Evolutionary conservation across 2,888 invertebrate genomes (phyloP), one percentile per base, ranked within the genome.

Genomic region (Micropterix aruncella): DNA sequence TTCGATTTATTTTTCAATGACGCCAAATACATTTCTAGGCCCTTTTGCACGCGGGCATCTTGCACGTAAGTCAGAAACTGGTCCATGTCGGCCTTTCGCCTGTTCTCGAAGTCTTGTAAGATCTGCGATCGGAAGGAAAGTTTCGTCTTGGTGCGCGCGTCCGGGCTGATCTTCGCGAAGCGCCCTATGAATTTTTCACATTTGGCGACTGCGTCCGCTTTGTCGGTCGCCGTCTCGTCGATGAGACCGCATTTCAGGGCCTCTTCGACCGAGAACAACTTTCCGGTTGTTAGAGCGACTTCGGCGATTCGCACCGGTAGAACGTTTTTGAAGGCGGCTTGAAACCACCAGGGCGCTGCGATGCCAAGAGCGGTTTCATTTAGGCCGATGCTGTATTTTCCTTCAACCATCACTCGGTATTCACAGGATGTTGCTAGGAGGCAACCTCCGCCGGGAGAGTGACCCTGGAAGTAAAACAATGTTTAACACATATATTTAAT

Each of bases 321-420:
- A 0, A 75, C 75, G 55, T 80, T 79, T n/a, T 59, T 58, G 67
- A 80, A 74, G 0, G 76, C 61, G 17, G 72, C 63, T 62, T 77
- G 74, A 56, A 82, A 81, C 87, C 87, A 89, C 48, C 63, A 63
- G 0, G 89, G 88, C 1, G 87, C 85, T 1, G 81, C 73, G 47
- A 90, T 81, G 12, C 90, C 92, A 39, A 93, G 64, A 44, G 81
- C 75, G 0, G 91, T 88, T 72, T 93, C 93, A 57, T 92, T 92
- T 1, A 93, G 65, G 0, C 92, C 93, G 44, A 92, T 92, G 9
- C 75, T 78, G 55, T 69, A 83, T 52, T 86, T 83, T 0, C 83
- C 83, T 0, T 77, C 75, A n/a, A 81, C 74, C 82, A 92, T 88
- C 1, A 83, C 78, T 48, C 92, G 74, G 61, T 91, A 90, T 62